Base-by-base conservation (phyloP, 2,888 invertebrate genomes). In the Gibbula magus region DNA sequence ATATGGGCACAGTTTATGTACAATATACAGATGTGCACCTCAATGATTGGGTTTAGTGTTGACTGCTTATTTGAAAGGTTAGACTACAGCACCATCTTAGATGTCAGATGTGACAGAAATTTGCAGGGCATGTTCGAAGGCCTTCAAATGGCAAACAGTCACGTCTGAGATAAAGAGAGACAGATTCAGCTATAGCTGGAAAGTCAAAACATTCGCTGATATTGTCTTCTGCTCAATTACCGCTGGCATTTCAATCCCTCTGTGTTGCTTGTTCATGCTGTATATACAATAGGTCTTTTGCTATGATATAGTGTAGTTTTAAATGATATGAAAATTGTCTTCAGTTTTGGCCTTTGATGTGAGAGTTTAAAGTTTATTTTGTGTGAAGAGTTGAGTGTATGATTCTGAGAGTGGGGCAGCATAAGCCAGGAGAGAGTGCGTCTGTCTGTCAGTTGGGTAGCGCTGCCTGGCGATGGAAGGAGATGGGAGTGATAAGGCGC, bases 71-170 rank as follows among this genome's bases (percentile, higher is more conserved):
- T 25, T 25, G 29, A 61, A 61, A 61, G 61, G 61, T 61, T 61
- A 61, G 61, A 16, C 29, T 61, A 29, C 10, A 61, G 22, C 25
- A 29, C 29, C 13, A 13, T 29, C 29, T 18, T 61, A 61, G 61
- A 61, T 61, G 61, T 61, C 61, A 61, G 29, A 61, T 61, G 61
- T 61, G 25, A 61, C 61, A 61, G 25, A 61, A 61, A 61, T 25
- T 61, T 61, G 25, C 29, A 61, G 29, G 29, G 61, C 61, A 61
- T 61, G 61, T 61, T 61, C 25, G 25, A 61, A 61, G 22, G 61
- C 29, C 7, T 29, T 29, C 61, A 61, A 61, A 61, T 61, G 61
- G 29, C 61, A 61, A 29, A 61, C 8, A 22, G 61, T 61, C 61
- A 61, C 0, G 29, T 61, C 25, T 29, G 29, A 61, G 61, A 61